Evolutionary conservation across 2,797 vertebrate species (phyloP), one percentile per base, ranked within the genome.

Genomic region (Phalloptychus januarius): DNA sequence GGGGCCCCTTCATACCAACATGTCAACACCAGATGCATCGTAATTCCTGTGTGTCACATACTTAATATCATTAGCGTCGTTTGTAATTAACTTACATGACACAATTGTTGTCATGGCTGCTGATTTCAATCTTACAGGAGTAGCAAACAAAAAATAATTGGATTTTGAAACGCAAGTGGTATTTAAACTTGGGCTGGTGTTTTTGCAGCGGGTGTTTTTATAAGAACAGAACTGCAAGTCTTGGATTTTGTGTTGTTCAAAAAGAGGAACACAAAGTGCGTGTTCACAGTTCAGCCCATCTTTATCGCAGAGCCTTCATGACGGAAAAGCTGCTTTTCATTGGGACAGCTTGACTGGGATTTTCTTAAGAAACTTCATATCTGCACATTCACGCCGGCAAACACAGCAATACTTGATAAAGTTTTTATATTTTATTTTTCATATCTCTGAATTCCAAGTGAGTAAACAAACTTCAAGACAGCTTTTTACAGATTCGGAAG

Each of bases 391-490:
- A 52, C n/a, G 44, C 38, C 16, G n/a, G 58, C 40, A 76, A 73
- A 83, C 42, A 71, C 63, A 56, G 15, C 44, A 54, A 52, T 0
- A 12, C 4, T 20, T 76, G 44, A 72, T 75, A 12, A 77, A 72
- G 33, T 67, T 54, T 46, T 2, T 5, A 28, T 80, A n/a, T n/a
- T n/a, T n/a, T n/a, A 72, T 50, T 28, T 58, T 79, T 3, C 25
- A 38, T 44, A 61, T 61, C 48, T 71, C 23, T 5, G 2, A 11
- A 52, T 75, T 72, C 31, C n/a, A 70, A 79, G 76, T 40, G 42
- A 45, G 33, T 36, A n/a, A 73, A 71, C 52, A 77, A 52, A 28
- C 67, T 54, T 85, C 63, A 74, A 71, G 33, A 77, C 71, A 33
- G 46, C 33, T 72, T 71, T 80, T 52, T 50, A 61, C 54, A 67